Evolutionary conservation across 1,140 invertebrate genomes (phyloP).

Genomic region (Brachionus koreanus): DNA sequence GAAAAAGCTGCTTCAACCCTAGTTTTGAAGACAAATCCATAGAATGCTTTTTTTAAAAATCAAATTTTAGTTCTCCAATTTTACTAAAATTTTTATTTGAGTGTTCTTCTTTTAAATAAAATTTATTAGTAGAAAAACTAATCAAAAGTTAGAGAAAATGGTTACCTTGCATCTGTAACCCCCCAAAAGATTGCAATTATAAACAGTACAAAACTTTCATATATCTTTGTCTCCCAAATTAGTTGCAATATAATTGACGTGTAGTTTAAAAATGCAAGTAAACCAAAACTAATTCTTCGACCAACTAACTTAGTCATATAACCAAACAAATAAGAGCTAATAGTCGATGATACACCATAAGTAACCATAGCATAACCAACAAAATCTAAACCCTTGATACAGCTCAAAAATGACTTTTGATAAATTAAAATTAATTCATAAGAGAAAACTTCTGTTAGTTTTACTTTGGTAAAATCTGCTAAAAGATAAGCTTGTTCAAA

Average conservation of each 20-base stretch:
- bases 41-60: conserved; percentile 68
- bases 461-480: conserved; percentile 81
- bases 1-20: conserved; percentile 93
- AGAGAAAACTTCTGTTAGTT: not conserved
- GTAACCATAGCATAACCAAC: conserved; percentile 93
- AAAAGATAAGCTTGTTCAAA: conserved; percentile 93
- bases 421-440: conserved; percentile 46
- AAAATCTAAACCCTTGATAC: conserved; percentile 68
- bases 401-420: not conserved
- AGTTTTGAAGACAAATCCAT: conserved; percentile 79
- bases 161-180: not conserved
- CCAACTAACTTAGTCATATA: conserved; percentile 86
- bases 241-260: conserved; percentile 43
- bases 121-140: not conserved
- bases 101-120: conserved; percentile 68
- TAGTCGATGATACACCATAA: conserved; percentile 82
- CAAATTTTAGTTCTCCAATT: not conserved
- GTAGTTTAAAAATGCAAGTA: conserved; percentile 60
- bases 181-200: conserved; percentile 1
- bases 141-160: not conserved
- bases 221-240: conserved; percentile 50
- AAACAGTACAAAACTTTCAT: not conserved
- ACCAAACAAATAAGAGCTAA: conserved; percentile 82
- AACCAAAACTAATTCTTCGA: conserved; percentile 75
- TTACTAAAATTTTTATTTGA: conserved; percentile 72